These are phyloP conservation scores for Calephelis perditalis DNA, from an alignment of 2,888 invertebrate species.

Conservation along the genomic window DNA sequence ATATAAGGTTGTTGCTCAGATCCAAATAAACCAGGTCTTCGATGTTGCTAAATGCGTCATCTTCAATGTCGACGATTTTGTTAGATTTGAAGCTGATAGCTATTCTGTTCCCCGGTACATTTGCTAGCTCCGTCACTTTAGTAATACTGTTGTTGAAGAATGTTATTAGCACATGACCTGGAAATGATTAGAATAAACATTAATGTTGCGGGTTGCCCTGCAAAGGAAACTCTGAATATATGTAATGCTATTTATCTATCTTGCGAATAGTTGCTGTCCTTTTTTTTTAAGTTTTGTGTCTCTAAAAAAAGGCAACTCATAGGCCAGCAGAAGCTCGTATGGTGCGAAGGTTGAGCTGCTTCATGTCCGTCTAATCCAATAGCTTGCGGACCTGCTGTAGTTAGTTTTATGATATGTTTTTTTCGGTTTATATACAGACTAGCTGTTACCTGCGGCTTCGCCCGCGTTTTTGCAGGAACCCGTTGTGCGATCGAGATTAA, in stretches of 20 bases:
- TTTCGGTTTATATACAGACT: no score
- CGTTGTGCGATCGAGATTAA: no score
- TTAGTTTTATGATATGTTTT: no score
- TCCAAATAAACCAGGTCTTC: conserved; percentile 73
- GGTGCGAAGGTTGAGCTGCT: no score
- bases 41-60: conserved; percentile 71
- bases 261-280: background rate
- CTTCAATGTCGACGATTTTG: conserved; percentile 66
- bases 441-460: no score
- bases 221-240: background rate
- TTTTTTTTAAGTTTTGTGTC: background rate
- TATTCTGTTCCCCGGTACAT: conserved; percentile 57
- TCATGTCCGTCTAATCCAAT: no score
- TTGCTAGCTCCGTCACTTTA: conserved; percentile 61
- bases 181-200: conserved; percentile 27
- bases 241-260: background rate
- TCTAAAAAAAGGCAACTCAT: no score
- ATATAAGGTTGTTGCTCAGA: conserved; percentile 75
- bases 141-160: conserved; percentile 77
- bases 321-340: no score
- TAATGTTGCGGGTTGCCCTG: background rate
- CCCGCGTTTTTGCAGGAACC: no score
- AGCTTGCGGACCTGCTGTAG: no score
- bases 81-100: conserved; percentile 76
- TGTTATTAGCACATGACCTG: conserved; percentile 72